Evolutionary conservation across 2,888 invertebrate genomes (phyloP), one percentile per base, ranked within the genome.

Genomic region (Acleris emargana): DNA sequence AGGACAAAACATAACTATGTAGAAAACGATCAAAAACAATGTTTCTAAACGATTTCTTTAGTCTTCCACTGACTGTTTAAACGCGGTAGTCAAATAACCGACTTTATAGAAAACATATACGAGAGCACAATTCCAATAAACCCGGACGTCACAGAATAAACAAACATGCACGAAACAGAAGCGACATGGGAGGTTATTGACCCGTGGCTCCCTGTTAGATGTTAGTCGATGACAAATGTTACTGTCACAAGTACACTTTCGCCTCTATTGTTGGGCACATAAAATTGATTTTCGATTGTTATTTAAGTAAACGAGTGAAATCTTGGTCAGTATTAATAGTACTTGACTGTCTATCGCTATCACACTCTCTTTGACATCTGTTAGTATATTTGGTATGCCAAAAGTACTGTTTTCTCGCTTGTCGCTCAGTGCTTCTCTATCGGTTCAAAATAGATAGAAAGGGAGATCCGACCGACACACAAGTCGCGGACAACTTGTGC

Each of bases 121-220:
- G n/a, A 22, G 60, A 42, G 42, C 43, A 57, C 58, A 58, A 38
- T 32, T 58, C 32, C 57, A 57, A 58, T 47, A 18, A 58, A 66
- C 60, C 61, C 60, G 72, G 76, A 83, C 80, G 75, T 76, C 77
- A 83, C 80, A 80, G 64, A 73, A 70, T 68, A 74, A 67, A 83
- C 81, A 82, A 76, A 79, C 88, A 88, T 85, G 85, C 89, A 86
- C 38, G 38, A 38, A 38, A 38, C 79, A 85, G 83, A 88, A 87
- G 86, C 89, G 83, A 88, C 88, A 49, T 38, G 28, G 70, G 69
- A 72, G 72, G 73, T 76, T 76, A 77, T 72, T 67, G 75, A 76
- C 82, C 82, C 82, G 70, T 38, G 45, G 45, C 17, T n/a, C 16
- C n/a, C 45, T 16, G 72, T 81, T 86, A 86, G 84, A 79, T 85